Base-by-base conservation (phyloP, 2,797 vertebrate genomes). In the Leptoclinus maculatus region DNA sequence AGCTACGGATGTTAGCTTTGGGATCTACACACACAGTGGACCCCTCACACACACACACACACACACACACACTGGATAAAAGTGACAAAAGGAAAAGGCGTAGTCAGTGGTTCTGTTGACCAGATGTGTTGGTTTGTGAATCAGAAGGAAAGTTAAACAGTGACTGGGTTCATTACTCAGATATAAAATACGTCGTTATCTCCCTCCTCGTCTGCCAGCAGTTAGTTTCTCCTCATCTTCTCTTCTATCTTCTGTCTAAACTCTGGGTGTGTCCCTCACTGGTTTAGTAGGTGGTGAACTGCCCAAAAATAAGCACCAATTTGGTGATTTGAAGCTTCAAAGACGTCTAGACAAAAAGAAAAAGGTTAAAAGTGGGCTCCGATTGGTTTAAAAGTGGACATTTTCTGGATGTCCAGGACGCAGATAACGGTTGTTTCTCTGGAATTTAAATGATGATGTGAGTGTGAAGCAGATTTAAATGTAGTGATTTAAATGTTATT, bases 1-100 rank as follows among this genome's bases (percentile, higher is more conserved):
- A 74, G 53, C 81, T 67, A 78, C 71, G 84, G 76, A 90, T 85
- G 88, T 88, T 84, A 73, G 58, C 79, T 83, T 89, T 88, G 75
- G 84, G 84, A 85, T 85, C 86, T 82, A 79, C 64, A 47, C 66
- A 32, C 62, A 53, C 79, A 56, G 56, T 57, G 63, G 43, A 53
- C 32, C 54, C 23, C 64, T 49, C 57, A 74, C 74, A 47, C 68
- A 64, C 72, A 47, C 51, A 57, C 73, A 43, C 70, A 71, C 67
- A 53, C 56, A 63, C 71, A 72, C 67, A 53, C 74, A 62, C 65
- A 60, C 21, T 32, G 39, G 71, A 23, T 75, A 57, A 34, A 51
- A 27, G 34, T 45, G 51, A 54, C 51, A 69, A 69, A 80, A 77
- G 58, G 54, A 81, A 76, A 80, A 76, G 79, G 84, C 66, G n/a